Evolutionary conservation across 1,140 invertebrate genomes (phyloP), one percentile per base, ranked within the genome.

Genomic region (Halyomorpha halys): DNA sequence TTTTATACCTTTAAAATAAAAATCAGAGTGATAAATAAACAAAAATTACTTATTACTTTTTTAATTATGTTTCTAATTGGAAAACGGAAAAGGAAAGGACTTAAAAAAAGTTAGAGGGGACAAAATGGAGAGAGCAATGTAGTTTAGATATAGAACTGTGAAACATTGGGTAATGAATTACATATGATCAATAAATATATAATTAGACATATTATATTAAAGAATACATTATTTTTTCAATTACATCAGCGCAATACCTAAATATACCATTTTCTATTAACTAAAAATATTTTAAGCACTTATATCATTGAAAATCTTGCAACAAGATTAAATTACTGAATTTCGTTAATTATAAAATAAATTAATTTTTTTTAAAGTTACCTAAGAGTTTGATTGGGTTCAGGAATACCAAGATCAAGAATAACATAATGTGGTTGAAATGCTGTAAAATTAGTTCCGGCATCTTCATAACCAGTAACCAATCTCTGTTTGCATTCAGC

Each of bases 391-490:
- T 49, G 47, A 19, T 11, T 18, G n/a, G 47, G 47, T 8, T 49
- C 47, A 49, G 47, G 47, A 49, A 49, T 49, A 21, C 47, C n/a
- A 19, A 49, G 21, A n/a, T 49, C 47, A 49, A 49, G 3, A 49
- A 49, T 49, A 49, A 49, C 47, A 49, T 49, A 49, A 14, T 21
- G 3, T 5, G 47, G 47, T 16, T 49, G 47, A 49, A 18, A 49
- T 49, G 21, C n/a, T 49, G 47, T 19, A 21, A 49, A 49, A 18
- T 49, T 18, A 18, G 21, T 49, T 18, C n/a, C 47, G 6, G 47
- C 47, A 18, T 49, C 47, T 21, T 49, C 47, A 21, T 18, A 21
- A 21, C 47, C n/a, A 6, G 47, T 49, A 21, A 49, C n/a, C n/a
- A 49, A 21, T 21, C n/a, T 18, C 5, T 49, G 11, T n/a, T 49